These are phyloP conservation scores for Epizoanthus fatuus DNA, from an alignment of 92 coral and sea anemone genomes.

Conservation along the genomic window DNA sequence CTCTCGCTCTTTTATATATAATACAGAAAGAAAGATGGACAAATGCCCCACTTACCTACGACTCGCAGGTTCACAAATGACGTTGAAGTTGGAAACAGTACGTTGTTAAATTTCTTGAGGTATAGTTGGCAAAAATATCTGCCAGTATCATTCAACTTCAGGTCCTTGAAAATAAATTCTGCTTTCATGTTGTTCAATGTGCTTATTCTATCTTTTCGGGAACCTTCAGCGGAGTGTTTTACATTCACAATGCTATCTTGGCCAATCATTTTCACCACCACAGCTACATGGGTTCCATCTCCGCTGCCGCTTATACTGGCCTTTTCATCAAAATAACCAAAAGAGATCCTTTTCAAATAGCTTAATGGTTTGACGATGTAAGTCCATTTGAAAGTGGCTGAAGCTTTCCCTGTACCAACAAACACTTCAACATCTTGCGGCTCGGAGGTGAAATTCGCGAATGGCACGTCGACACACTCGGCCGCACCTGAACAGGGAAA, in stretches of 20 bases:
- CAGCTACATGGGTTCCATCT: background rate
- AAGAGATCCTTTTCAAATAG: background rate
- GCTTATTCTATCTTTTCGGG: background rate
- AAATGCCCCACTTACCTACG: no score
- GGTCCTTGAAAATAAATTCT: background rate
- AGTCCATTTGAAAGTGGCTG: background rate
- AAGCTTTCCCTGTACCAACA: background rate
- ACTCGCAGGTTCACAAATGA: no score
- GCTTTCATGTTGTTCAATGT: background rate
- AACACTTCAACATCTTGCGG: background rate
- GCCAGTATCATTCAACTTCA: background rate
- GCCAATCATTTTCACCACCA: background rate
- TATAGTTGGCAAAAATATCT: background rate
- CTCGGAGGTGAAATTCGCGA: background rate
- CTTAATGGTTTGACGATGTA: background rate
- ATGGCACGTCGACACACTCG: background rate
- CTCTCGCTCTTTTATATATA: no score
- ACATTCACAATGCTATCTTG: background rate
- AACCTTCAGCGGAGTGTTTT: background rate
- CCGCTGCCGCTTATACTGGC: background rate
- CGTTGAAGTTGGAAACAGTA: no score
- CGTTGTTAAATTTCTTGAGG: background rate
- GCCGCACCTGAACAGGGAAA: background rate
- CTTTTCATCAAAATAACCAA: background rate
- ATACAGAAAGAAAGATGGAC: no score